Percentiles rank a stretch among this genome's conserved stretches.
Conservation (phyloP, 2,888 invertebrate genomes). For the Polylopha cassiicola region DNA sequence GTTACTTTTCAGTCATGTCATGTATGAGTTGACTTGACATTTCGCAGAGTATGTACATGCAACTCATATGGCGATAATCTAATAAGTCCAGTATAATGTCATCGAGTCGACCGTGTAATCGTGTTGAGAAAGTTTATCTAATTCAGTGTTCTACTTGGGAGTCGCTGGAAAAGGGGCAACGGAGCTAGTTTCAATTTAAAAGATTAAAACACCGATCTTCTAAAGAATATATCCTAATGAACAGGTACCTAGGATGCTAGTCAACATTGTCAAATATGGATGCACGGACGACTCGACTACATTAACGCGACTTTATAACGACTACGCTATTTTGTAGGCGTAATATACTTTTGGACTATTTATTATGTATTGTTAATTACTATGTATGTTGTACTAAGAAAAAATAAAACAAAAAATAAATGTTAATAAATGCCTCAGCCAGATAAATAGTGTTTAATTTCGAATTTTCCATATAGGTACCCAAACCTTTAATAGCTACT, state of each 20-base stretch:
- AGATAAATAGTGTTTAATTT: constrained; percentile 60
- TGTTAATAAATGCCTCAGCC: constrained; percentile 79
- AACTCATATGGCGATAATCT: constrained; percentile 74
- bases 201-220: too few relatives aligned
- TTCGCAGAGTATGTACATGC: constrained; percentile 55
- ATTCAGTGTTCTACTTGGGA: background rate
- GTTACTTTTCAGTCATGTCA: constrained; percentile 59
- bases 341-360: constrained; percentile 79
- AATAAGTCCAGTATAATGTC: constrained; percentile 20
- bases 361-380: constrained; percentile 78
- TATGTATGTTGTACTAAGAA: constrained; percentile 78
- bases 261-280: constrained; percentile 1
- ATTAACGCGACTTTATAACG: constrained; percentile 53
- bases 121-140: background rate
- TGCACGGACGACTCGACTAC: constrained; percentile 17
- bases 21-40: constrained; percentile 65
- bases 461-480: constrained; percentile 1
- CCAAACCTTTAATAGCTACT: too few relatives aligned
- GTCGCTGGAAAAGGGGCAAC: background rate
- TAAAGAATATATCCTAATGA: too few relatives aligned
- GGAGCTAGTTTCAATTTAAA: background rate
- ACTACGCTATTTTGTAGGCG: constrained; percentile 78
- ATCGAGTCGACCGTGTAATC: constrained; percentile 13
- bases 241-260: too few relatives aligned
- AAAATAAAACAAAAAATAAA: constrained; percentile 75